Percentiles rank a stretch among this genome's conserved stretches.
These are phyloP conservation scores for Heliothis subflexa DNA, from an alignment of 1,140 invertebrate genomes.

Conservation along the genomic window DNA sequence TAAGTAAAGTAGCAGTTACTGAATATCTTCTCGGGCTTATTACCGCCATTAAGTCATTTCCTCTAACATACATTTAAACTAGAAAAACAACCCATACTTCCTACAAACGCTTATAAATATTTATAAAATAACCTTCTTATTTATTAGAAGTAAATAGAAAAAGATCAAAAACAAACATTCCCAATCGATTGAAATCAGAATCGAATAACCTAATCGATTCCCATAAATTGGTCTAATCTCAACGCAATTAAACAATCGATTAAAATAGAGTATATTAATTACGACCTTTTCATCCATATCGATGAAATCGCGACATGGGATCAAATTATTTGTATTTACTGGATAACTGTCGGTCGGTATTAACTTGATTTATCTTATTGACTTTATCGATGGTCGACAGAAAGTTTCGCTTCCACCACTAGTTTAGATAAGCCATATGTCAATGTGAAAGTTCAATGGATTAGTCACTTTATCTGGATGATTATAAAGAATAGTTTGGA, in stretches of 20 bases:
- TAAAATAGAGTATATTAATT: slow-evolving; percentile 41
- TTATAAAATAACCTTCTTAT: slow-evolving; percentile 1
- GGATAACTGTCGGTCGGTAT: slow-evolving; percentile 52
- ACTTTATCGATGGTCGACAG: slow-evolving; percentile 66
- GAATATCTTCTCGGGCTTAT: background rate
- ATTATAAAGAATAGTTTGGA: slow-evolving; percentile 47
- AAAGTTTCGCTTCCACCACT: slow-evolving; percentile 53
- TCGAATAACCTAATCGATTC: slow-evolving; percentile 42
- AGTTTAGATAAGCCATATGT: slow-evolving; percentile 48
- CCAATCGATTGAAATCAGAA: slow-evolving; percentile 42
- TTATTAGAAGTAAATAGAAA: background rate
- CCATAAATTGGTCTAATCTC: slow-evolving; percentile 35
- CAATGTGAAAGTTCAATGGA: slow-evolving; percentile 33
- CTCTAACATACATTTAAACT: background rate
- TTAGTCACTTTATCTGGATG: slow-evolving; percentile 41
- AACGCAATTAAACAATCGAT: slow-evolving; percentile 39
- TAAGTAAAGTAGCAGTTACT: background rate
- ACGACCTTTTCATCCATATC: slow-evolving; percentile 53
- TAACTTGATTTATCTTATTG: slow-evolving; percentile 75
- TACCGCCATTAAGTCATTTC: slow-evolving; percentile 20
- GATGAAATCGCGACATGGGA: slow-evolving; percentile 54
- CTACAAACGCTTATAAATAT: slow-evolving; percentile 7
- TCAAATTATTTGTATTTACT: slow-evolving; percentile 68
- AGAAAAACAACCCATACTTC: background rate
- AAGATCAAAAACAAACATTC: slow-evolving; percentile 17